Evolutionary conservation across 2,113 vertebrate species (phyloP).

Genomic region (Euleptes europaea): DNA sequence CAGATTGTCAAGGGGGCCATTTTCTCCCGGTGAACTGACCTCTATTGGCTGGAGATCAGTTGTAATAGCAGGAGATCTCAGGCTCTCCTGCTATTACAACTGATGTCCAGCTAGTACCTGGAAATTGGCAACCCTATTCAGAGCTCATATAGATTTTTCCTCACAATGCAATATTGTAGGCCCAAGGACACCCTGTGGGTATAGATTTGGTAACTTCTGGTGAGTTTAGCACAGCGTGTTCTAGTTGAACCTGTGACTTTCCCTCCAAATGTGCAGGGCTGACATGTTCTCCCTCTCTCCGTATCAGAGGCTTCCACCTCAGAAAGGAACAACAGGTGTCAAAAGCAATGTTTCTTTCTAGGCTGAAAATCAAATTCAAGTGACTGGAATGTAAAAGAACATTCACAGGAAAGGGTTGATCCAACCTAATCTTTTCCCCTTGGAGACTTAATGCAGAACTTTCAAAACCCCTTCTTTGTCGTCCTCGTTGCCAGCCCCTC

Average conservation of each 20-base stretch:
- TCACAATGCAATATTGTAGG: neutral
- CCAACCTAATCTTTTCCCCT: neutral
- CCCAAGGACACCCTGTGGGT: neutral
- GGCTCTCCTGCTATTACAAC: too few relatives aligned
- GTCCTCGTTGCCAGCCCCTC: slow-evolving; percentile 46
- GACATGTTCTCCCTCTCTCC: neutral
- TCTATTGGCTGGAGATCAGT: too few relatives aligned
- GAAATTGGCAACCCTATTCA: too few relatives aligned
- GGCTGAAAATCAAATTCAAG: neutral
- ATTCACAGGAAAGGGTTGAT: neutral
- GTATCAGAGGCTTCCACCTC: neutral
- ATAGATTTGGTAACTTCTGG: neutral
- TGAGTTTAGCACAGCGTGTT: neutral
- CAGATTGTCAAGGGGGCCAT: too few relatives aligned
- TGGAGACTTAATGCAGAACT: neutral
- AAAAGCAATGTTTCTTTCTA: neutral
- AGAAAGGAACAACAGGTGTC: neutral
- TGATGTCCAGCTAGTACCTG: too few relatives aligned
- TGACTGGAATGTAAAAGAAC: neutral
- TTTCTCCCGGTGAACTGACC: too few relatives aligned
- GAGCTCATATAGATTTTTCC: neutral
- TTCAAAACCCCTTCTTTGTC: neutral
- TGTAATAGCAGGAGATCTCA: too few relatives aligned
- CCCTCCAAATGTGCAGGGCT: neutral
- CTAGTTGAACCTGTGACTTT: neutral